Percentiles rank a stretch among this genome's conserved stretches.
Conservation (phyloP, 30 jellyfish, hydroid and myxozoan species). For the Cassiopea xamachana region DNA sequence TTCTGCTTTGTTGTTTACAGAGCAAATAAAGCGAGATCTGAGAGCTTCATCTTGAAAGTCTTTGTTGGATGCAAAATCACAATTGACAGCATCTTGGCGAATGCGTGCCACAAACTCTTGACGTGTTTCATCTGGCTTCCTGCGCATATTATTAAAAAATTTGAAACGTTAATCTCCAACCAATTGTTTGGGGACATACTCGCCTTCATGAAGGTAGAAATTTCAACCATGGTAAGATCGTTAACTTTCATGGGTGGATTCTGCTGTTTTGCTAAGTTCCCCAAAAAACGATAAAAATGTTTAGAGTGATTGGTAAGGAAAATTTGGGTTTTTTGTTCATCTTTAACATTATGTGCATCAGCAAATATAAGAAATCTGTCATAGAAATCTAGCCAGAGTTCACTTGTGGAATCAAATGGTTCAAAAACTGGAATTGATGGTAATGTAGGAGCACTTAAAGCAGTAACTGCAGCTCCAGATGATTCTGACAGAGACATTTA, state of each 20-base stretch:
- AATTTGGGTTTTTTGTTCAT: background rate
- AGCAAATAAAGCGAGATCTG: constrained; percentile 46
- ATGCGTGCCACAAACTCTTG: constrained; percentile 61
- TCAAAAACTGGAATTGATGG: background rate
- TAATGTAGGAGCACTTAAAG: background rate
- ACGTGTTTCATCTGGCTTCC: constrained; percentile 60
- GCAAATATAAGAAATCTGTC: constrained; percentile 1
- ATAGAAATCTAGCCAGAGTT: constrained; percentile 27
- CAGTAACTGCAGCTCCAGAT: background rate
- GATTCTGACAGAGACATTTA: background rate
- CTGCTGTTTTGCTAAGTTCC: constrained; percentile 21
- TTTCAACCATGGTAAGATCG: constrained; percentile 56
- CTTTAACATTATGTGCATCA: background rate
- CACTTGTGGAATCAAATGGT: constrained; percentile 25
- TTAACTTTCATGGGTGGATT: constrained; percentile 22
- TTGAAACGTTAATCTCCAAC: constrained; percentile 47
- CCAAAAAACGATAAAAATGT: background rate
- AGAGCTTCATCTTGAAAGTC: constrained; percentile 69
- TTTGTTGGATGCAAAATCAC: constrained; percentile 43
- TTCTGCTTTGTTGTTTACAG: constrained; percentile 47
- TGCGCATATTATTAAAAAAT: constrained; percentile 36
- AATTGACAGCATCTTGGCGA: constrained; percentile 69
- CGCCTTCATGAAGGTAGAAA: constrained; percentile 22
- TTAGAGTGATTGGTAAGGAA: background rate
- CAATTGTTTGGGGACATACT: constrained; percentile 50